A percentile compares a stretch with the other conserved stretches of the same genome.
Evolutionary conservation across 2,113 vertebrate species (phyloP).

Genomic region (Pitta sordida): DNA sequence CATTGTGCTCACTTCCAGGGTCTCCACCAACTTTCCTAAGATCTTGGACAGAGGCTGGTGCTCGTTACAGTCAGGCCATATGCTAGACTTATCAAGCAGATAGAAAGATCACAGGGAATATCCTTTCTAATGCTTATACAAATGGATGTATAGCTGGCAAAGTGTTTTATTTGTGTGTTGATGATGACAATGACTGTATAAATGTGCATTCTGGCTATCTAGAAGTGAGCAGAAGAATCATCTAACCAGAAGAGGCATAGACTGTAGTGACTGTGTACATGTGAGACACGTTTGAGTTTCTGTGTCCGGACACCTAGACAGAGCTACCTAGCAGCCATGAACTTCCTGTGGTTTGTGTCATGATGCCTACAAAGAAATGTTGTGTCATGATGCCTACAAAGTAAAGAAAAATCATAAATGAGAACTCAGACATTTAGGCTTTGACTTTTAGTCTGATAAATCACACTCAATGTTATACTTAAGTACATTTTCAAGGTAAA

Average conservation of each 20-base stretch:
- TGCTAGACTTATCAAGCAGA: neutral
- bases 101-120: neutral
- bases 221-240: neutral
- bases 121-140: neutral
- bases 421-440: neutral
- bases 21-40: neutral
- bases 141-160: accelerated
- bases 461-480: neutral
- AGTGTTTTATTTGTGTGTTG: accelerated
- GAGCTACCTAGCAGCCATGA: neutral
- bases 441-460: neutral
- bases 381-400: neutral
- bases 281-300: neutral
- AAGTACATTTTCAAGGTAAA: neutral
- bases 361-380: neutral
- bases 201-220: neutral
- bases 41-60: neutral
- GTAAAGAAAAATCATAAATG: neutral
- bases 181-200: accelerated
- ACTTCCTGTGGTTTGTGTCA: neutral
- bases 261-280: neutral
- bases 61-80: neutral
- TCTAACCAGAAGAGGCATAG: neutral
- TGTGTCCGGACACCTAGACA: neutral
- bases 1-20: neutral